These are phyloP conservation scores for Idaea biselata DNA, from an alignment of 2,888 invertebrate genomes.

Conservation along the genomic window DNA sequence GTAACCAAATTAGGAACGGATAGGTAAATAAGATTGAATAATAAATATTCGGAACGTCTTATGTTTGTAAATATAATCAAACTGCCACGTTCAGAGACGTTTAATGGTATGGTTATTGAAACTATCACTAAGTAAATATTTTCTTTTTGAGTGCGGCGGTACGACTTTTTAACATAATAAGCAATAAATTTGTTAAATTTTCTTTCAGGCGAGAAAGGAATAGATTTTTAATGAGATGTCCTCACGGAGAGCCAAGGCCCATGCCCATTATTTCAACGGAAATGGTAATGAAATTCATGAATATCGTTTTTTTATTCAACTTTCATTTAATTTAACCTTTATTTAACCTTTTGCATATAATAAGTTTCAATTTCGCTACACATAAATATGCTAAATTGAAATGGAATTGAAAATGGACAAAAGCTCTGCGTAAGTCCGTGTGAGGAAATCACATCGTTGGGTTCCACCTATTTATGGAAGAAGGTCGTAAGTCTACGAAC, in stretches of 20 bases:
- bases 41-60: no score
- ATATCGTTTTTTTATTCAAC: constrained; percentile 7
- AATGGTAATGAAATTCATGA: constrained; percentile 28
- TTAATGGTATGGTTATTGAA: no score
- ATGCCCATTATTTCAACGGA: constrained; percentile 43
- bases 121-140: no score
- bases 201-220: constrained; percentile 52
- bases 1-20: no score
- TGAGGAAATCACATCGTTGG: no score
- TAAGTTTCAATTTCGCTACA: not conserved
- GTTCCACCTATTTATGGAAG: not conserved
- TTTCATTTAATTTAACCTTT: not conserved
- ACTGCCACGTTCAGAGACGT: no score
- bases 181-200: constrained; percentile 1
- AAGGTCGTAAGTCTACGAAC: not conserved
- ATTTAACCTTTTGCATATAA: not conserved
- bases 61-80: no score
- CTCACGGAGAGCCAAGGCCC: constrained; percentile 49
- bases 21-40: no score
- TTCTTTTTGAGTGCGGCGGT: no score
- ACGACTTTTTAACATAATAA: no score
- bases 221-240: constrained; percentile 52
- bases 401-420: no score
- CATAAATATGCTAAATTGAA: not conserved
- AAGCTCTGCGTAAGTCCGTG: no score